Base-by-base conservation (phyloP, 2,797 vertebrate species). In the Sphenopsis melanotis region DNA sequence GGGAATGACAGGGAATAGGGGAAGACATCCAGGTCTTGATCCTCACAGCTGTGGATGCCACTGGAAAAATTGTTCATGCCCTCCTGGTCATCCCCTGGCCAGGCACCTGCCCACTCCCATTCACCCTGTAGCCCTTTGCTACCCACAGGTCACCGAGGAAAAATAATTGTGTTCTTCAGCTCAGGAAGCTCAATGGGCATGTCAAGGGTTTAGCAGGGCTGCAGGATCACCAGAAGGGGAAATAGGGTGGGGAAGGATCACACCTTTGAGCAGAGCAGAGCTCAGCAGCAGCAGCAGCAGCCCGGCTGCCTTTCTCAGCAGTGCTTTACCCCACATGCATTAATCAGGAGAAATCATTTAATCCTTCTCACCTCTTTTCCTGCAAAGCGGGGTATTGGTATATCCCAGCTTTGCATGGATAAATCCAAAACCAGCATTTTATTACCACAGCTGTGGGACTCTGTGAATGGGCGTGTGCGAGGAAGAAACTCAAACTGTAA, bases 391-490 rank as follows among this genome's bases (percentile, higher is more conserved):
- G 41, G 70, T 82, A 66, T 70, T 56, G 81, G 53, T 59, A 37
- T 11, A 80, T 44, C 55, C 50, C 52, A 66, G 16, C 18, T 61
- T 72, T 78, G 66, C 66, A 57, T 6, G 10, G 81, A 21, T 63
- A 61, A 91, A 90, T 71, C 83, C 49, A 26, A 10, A 92, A 19
- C 42, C 29, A 77, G 36, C 37, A 52, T 21, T 70, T 81, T 23
- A 55, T 41, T 20, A 16, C 36, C 74, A 39, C 16, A 14, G 0
- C 69, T 24, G 5, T 9, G 16, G 66, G 32, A 19, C 26, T 13
- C 36, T 69, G 26, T 2, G 13, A 61, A 69, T 1, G 36, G 50
- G 20, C 0, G 2, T 0, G 3, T 14, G 29, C 0, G 0, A 69
- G 57, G 49, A 30, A 50, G 42, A 79, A 90, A 66, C 30, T 39